These are phyloP conservation scores for Lipophrys pholis DNA, from an alignment of 2,113 vertebrate genomes.

Conservation along the genomic window DNA sequence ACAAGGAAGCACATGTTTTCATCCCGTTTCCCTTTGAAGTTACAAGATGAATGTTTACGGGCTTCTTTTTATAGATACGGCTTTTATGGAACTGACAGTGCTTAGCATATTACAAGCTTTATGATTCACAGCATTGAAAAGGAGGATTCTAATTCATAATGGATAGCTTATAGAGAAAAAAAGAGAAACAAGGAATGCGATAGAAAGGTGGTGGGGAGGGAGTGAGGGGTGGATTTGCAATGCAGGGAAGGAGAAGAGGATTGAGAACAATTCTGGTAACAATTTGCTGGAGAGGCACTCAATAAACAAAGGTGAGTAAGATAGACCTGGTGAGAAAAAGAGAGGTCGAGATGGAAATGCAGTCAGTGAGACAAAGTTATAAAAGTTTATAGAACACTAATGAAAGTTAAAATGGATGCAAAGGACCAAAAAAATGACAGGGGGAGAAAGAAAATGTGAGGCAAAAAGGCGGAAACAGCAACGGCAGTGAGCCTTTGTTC, in stretches of 20 bases:
- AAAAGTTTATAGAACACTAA: conserved; percentile 23
- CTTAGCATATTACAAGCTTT: conserved; percentile 65
- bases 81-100: conserved; percentile 56
- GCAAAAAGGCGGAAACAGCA: conserved; percentile 13
- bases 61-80: conserved; percentile 64
- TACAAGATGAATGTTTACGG: conserved; percentile 50
- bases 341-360: not conserved
- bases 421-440: conserved; percentile 24
- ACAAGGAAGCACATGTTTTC: conserved; percentile 28
- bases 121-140: conserved; percentile 49
- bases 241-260: conserved; percentile 1
- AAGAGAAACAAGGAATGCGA: conserved; percentile 6
- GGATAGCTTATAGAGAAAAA: conserved; percentile 1
- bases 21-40: conserved; percentile 42
- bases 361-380: no score
- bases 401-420: conserved; percentile 38
- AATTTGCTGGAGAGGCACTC: conserved; percentile 24
- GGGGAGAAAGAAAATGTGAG: not conserved
- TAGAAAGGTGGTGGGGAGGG: not conserved
- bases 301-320: conserved; percentile 26
- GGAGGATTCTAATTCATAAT: conserved; percentile 52
- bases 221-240: conserved; percentile 8
- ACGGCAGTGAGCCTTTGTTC: conserved; percentile 53
- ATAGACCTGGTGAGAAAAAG: conserved; percentile 6
- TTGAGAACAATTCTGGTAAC: conserved; percentile 5